Percentiles rank a stretch among this genome's conserved stretches.
phyloP scores from a whole-genome alignment of 2,888 invertebrate genomes.

The Diarsia mendica region DNA sequence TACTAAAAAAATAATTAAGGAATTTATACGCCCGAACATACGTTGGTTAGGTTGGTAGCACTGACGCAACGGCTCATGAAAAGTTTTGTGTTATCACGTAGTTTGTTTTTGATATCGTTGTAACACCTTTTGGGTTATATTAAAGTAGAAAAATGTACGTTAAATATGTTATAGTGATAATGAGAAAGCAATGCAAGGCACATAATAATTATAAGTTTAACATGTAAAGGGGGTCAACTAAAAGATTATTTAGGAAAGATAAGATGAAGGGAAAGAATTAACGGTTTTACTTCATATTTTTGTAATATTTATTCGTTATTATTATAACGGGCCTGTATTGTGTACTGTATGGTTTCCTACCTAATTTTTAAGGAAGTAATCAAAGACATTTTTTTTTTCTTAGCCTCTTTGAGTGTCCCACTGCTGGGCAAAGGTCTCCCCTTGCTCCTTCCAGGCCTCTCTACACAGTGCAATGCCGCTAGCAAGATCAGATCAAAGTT shows the following conservation, averaged over 20 bases:
- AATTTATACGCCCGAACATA: slow-evolving; percentile 67
- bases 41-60: slow-evolving; percentile 35
- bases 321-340: background rate
- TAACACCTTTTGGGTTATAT: slow-evolving; percentile 29
- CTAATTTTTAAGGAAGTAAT: background rate
- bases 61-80: slow-evolving; percentile 33
- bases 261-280: background rate
- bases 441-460: too few species aligned
- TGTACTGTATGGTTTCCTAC: background rate
- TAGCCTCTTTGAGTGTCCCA: too few species aligned
- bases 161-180: slow-evolving; percentile 6
- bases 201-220: background rate
- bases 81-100: slow-evolving; percentile 39
- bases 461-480: too few species aligned
- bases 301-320: background rate
- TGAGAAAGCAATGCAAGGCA: background rate
- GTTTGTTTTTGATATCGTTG: slow-evolving; percentile 38
- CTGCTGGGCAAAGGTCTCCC: too few species aligned
- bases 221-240: background rate
- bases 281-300: background rate
- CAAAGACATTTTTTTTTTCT: background rate
- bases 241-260: background rate
- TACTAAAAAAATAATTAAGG: slow-evolving; percentile 83
- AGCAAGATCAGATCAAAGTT: too few species aligned
- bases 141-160: background rate